phyloP scores from a whole-genome alignment of 2,113 vertebrate species.

The Ptilonorhynchus violaceus region DNA sequence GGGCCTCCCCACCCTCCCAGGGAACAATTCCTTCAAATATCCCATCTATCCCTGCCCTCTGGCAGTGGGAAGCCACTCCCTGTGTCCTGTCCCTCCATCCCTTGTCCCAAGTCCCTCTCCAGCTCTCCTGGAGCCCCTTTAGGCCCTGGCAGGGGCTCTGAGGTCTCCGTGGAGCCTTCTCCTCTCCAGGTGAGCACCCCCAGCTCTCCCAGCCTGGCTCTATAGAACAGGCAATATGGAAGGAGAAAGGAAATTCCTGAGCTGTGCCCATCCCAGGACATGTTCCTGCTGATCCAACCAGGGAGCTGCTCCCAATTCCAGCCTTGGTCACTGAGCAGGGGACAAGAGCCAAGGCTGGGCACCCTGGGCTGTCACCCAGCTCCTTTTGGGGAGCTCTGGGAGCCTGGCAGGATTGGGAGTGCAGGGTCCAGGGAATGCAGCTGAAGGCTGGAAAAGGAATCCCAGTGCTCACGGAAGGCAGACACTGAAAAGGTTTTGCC shows the following conservation, averaged over 20 bases:
- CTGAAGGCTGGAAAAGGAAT: neutral
- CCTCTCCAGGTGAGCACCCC: neutral
- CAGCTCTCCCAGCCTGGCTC: neutral
- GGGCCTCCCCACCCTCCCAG: neutral
- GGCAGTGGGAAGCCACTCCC: neutral
- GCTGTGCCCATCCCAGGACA: neutral
- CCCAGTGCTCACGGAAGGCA: neutral
- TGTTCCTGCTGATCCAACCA: fast-evolving
- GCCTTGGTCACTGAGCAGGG: too few relatives aligned
- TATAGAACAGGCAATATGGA: neutral
- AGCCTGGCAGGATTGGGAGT: fast-evolving
- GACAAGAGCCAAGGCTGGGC: neutral
- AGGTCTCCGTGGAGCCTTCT: neutral
- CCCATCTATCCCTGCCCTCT: neutral
- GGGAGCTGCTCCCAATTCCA: neutral
- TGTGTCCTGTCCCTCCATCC: neutral
- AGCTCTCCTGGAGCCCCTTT: neutral
- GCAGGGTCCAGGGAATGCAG: neutral
- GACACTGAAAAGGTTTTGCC: neutral
- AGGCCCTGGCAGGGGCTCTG: fast-evolving
- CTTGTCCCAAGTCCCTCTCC: neutral
- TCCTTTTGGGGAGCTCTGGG: neutral
- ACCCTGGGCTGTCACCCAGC: neutral
- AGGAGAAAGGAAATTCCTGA: neutral
- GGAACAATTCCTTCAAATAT: neutral